Conservation (phyloP, 64 coral and sea anemone genomes). For the Pachyseris speciosa region DNA sequence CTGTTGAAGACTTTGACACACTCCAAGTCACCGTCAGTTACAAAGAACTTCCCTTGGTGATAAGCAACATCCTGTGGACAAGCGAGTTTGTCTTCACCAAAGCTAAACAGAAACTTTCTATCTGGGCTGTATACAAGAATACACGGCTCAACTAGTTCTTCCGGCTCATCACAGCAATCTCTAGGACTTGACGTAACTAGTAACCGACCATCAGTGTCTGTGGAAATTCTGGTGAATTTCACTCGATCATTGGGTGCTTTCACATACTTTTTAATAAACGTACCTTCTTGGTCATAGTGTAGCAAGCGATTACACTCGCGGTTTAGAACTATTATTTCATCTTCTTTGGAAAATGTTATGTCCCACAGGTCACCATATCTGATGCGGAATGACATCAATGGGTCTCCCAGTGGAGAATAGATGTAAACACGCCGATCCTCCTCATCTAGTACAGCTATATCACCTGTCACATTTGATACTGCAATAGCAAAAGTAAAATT, state of each 20-base stretch:
- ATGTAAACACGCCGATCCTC: conserved; percentile 31
- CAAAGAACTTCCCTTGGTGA: conserved; percentile 37
- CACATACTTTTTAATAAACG: conserved; percentile 44
- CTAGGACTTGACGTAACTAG: conserved; percentile 29
- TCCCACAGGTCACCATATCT: conserved; percentile 56
- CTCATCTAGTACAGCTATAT: conserved; percentile 37
- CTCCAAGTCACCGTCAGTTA: conserved; percentile 40
- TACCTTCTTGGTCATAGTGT: conserved; percentile 43
- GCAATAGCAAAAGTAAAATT: conserved; percentile 35
- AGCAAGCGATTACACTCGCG: conserved; percentile 41
- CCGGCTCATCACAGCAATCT: conserved; percentile 25
- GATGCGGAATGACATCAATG: neutral
- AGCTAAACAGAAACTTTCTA: conserved; percentile 45
- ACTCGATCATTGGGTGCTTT: conserved; percentile 37
- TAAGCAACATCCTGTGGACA: conserved; percentile 41
- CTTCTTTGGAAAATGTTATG: conserved; percentile 45
- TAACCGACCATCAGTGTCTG: conserved; percentile 25
- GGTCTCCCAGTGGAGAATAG: neutral
- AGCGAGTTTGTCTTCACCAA: conserved; percentile 18
- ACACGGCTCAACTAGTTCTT: conserved; percentile 26
- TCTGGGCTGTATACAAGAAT: conserved; percentile 45
- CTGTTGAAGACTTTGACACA: conserved; percentile 25
- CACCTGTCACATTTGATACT: conserved; percentile 13
- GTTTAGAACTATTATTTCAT: conserved; percentile 60
- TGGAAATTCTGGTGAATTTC: conserved; percentile 53